phyloP scores from a whole-genome alignment of 1,140 invertebrate genomes.

The Halictus rubicundus region DNA sequence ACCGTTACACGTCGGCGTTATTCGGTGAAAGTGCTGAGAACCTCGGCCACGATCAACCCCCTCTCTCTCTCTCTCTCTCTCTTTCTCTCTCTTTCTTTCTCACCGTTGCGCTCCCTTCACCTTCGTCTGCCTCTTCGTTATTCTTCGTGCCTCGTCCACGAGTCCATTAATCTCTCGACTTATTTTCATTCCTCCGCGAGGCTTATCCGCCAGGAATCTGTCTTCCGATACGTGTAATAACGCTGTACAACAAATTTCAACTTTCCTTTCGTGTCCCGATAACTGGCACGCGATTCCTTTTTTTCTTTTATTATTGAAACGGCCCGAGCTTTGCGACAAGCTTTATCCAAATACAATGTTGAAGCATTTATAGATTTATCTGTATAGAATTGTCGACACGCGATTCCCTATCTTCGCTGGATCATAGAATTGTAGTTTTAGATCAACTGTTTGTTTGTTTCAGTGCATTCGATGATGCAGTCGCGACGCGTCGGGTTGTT shows the following conservation, averaged over 20 bases:
- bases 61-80: not conserved
- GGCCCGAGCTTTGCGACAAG: too few relatives aligned
- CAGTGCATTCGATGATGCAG: too few relatives aligned
- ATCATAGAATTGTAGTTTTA: too few relatives aligned
- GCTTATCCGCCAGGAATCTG: constrained; percentile 46
- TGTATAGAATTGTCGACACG: too few relatives aligned
- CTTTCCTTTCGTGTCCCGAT: not conserved
- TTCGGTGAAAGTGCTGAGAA: constrained; percentile 70
- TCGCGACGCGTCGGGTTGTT: too few relatives aligned
- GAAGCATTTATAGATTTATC: too few relatives aligned
- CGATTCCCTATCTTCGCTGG: too few relatives aligned
- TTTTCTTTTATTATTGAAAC: too few relatives aligned
- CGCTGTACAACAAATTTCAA: not conserved
- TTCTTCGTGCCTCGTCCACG: not conserved
- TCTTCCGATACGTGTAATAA: constrained; percentile 49
- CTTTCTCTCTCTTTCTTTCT: not conserved
- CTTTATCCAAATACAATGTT: too few relatives aligned
- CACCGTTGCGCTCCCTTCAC: not conserved
- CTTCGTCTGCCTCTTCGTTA: constrained; percentile 3
- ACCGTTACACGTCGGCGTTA: constrained; percentile 55
- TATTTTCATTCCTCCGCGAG: not conserved
- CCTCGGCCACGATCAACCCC: constrained; percentile 26
- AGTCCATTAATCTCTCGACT: constrained; percentile 14
- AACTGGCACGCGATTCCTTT: too few relatives aligned
- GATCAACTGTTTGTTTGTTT: too few relatives aligned